Evolutionary conservation across 2,888 invertebrate genomes (phyloP), one percentile per base, ranked within the genome.

Genomic region (Escarpia spicata): DNA sequence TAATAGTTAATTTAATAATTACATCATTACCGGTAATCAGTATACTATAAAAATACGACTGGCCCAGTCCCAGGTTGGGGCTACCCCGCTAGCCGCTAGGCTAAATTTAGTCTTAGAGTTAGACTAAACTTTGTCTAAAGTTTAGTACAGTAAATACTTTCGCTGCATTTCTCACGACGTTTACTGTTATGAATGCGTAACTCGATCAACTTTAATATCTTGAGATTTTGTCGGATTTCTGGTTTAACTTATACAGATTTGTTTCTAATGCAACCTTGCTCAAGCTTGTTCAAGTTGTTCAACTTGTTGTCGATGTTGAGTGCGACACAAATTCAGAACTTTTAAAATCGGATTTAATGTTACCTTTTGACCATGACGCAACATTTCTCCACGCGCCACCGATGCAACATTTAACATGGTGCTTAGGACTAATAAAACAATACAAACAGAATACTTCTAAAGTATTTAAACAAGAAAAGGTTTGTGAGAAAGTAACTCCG

Each of bases 341-440:
- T 75, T 75, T 75, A 75, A 26, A 19, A 19, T 75, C 19, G n/a
- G 75, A 75, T 75, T 52, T 75, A 75, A 75, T 75, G 75, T 75
- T 75, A 75, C 75, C 75, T 75, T 75, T 75, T 75, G 75, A 15
- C 75, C 75, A 75, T 75, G 75, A 75, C 75, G 75, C 75, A 75
- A 75, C 75, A 75, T 75, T 75, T 75, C 75, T 75, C 19, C 75
- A 75, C 75, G 75, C 75, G 19, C 75, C n/a, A 75, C 75, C 26
- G 75, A 75, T 75, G 75, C 75, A 26, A 75, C 75, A 6, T 19
- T 75, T n/a, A 75, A 75, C 75, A 75, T 75, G 19, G 75, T 75
- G n/a, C 15, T 75, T 19, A n/a, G 2, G 75, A 26, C 26, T 75
- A 26, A n/a, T 75, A 2, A 75, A 75, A 75, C 75, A 75, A 75